phyloP scores from a whole-genome alignment of 1,140 invertebrate genomes.

The Bombus fervidus region DNA sequence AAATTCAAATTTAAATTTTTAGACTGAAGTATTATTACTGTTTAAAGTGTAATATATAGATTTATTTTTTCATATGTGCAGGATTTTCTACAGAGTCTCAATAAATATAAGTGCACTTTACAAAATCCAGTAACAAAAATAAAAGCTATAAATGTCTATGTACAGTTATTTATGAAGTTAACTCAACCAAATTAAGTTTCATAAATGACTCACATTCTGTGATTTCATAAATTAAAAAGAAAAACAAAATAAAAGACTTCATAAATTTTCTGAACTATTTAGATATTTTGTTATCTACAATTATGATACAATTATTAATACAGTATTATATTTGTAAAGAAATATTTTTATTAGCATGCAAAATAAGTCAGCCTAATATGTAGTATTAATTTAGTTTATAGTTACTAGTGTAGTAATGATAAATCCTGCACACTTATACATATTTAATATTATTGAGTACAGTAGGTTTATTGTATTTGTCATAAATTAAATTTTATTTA shows the following conservation, averaged over 20 bases:
- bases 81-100: neutral
- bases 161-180: neutral
- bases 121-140: neutral
- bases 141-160: neutral
- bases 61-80: conserved; percentile 2
- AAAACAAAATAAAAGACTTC: neutral
- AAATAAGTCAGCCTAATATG: conserved; percentile 19
- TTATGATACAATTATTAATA: neutral
- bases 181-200: conserved; percentile 4
- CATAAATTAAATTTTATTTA: conserved; percentile 56
- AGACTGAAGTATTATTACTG: neutral
- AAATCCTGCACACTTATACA: conserved; percentile 7
- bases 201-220: conserved; percentile 13
- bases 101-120: neutral
- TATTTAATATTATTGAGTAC: conserved; percentile 13
- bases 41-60: neutral
- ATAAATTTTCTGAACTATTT: conserved; percentile 24
- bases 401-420: neutral
- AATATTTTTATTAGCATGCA: conserved; percentile 23
- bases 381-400: conserved; percentile 12
- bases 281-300: conserved; percentile 18
- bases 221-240: conserved; percentile 11
- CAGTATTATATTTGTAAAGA: conserved; percentile 42
- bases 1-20: neutral
- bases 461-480: conserved; percentile 24